Percentiles rank a stretch among this genome's conserved stretches.
These are phyloP conservation scores for Magallana ariakensis DNA, from an alignment of 1,140 invertebrate genomes.

Conservation along the genomic window DNA sequence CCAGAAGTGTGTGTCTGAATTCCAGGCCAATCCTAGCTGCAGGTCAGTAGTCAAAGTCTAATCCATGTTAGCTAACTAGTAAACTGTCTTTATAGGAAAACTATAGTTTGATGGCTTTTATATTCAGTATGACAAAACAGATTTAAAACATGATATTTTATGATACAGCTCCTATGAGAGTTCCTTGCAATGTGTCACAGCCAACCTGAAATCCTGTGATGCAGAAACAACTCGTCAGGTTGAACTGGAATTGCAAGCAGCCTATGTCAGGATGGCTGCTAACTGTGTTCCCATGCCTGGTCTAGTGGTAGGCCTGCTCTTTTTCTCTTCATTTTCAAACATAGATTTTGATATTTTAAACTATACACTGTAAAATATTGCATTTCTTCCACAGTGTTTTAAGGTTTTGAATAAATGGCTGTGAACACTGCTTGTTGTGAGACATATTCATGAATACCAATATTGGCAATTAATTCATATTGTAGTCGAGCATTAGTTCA, in stretches of 20 bases:
- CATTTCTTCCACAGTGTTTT: too few species aligned
- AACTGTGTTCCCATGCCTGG: neutral
- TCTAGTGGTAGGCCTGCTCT: neutral
- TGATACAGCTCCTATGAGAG: neutral
- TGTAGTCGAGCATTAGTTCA: neutral
- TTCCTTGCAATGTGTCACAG: slow-evolving; percentile 7
- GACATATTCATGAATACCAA: too few species aligned
- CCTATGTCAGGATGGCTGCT: neutral
- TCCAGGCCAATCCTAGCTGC: slow-evolving; percentile 7
- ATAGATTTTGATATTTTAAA: too few species aligned
- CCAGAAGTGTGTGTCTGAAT: neutral
- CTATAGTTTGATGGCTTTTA: neutral
- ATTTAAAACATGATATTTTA: neutral
- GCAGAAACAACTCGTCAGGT: neutral
- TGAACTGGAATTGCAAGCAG: neutral
- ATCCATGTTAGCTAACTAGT: too few species aligned
- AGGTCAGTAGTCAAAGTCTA: neutral
- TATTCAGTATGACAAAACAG: neutral
- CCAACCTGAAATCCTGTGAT: neutral
- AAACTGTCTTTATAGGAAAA: neutral
- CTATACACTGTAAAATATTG: too few species aligned
- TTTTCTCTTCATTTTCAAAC: too few species aligned
- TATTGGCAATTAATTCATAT: neutral
- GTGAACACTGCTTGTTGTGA: too few species aligned
- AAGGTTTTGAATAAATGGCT: too few species aligned